phyloP scores from a whole-genome alignment of 2,797 vertebrate species.

The Pseudochirops cupreus region DNA sequence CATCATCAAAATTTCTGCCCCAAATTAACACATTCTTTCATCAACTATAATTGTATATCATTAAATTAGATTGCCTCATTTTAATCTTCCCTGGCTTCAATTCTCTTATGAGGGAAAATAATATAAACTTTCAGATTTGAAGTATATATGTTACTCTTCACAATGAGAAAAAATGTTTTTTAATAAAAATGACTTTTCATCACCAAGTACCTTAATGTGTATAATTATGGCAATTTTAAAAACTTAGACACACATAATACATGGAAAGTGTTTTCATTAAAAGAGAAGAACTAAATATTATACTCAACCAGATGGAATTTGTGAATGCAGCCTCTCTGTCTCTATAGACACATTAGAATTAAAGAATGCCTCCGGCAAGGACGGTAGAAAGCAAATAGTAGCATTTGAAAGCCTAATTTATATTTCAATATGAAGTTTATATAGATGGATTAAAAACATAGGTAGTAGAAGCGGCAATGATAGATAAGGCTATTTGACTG shows the following conservation, averaged over 20 bases:
- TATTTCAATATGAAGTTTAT: conserved; percentile 81
- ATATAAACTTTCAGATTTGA: conserved; percentile 80
- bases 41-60: conserved; percentile 83
- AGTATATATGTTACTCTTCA: conserved; percentile 73
- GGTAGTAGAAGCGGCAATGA: conserved; percentile 76
- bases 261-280: conserved; percentile 82
- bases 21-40: conserved; percentile 83
- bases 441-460: conserved; percentile 80
- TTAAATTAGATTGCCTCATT: conserved; percentile 84
- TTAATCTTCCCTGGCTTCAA: conserved; percentile 79
- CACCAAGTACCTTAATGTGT: conserved; percentile 76
- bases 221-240: conserved; percentile 73
- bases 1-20: conserved; percentile 16
- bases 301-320: conserved; percentile 80
- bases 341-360: conserved; percentile 81
- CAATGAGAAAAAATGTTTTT: conserved; percentile 78
- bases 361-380: conserved; percentile 79
- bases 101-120: conserved; percentile 78
- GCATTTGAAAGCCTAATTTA: conserved; percentile 84
- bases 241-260: conserved; percentile 69
- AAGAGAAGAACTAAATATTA: conserved; percentile 80
- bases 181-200: conserved; percentile 81
- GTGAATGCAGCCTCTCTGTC: no score
- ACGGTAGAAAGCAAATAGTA: conserved; percentile 79
- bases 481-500: conserved; percentile 74